These are phyloP conservation scores for Ramphastos sulfuratus DNA, from an alignment of 2,113 vertebrate species.

Conservation along the genomic window DNA sequence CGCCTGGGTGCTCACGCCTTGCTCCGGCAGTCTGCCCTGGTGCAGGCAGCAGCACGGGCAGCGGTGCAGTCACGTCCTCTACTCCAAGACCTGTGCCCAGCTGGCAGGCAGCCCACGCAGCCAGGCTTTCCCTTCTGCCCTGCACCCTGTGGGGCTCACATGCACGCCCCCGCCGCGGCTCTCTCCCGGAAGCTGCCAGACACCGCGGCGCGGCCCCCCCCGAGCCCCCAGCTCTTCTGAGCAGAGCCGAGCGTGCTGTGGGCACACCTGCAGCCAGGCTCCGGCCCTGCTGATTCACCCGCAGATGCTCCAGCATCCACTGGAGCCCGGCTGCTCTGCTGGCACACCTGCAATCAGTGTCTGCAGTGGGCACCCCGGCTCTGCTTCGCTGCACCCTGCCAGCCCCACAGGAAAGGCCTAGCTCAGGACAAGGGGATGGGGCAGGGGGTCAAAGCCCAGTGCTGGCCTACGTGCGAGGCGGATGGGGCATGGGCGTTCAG, in stretches of 20 bases:
- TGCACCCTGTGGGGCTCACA: neutral
- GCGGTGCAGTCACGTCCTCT: neutral
- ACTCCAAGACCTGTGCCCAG: neutral
- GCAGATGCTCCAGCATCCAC: neutral
- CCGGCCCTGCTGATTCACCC: neutral
- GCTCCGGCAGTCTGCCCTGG: neutral
- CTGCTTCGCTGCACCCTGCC: neutral
- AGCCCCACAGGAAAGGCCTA: neutral
- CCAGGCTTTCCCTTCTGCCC: neutral
- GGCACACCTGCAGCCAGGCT: neutral
- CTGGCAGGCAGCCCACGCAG: neutral
- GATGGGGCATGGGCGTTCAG: rapidly evolving
- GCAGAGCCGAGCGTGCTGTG: neutral
- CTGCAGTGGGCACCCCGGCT: neutral
- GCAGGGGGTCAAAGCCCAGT: neutral
- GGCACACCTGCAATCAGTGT: neutral
- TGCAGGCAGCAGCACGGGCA: neutral
- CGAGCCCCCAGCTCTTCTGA: neutral
- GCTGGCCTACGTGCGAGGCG: neutral
- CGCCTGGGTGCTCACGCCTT: rapidly evolving
- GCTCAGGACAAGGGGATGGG: rapidly evolving
- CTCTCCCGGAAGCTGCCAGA: constrained; percentile 1
- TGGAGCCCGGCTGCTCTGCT: neutral
- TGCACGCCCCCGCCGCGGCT: neutral
- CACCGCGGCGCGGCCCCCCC: neutral